A percentile compares a stretch with the other conserved stretches of the same genome.
phyloP scores from a whole-genome alignment of 2,797 vertebrate genomes.

The Spatula clypeata region DNA sequence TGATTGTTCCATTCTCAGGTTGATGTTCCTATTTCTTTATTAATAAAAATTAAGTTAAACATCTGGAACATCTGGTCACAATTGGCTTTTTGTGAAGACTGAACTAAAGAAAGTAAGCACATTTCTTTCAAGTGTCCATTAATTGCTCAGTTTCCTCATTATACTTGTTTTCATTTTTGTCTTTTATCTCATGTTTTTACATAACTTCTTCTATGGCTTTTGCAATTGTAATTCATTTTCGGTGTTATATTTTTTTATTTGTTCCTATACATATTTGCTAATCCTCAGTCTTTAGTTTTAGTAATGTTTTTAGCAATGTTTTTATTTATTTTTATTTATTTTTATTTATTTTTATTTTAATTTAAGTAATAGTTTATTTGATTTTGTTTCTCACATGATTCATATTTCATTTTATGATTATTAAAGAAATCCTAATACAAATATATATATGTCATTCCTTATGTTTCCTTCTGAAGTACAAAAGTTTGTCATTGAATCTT shows the following conservation, averaged over 20 bases:
- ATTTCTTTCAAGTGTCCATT: background rate
- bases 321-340: background rate
- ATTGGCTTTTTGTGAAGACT: background rate
- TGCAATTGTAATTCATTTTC: background rate
- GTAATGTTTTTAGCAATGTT: background rate
- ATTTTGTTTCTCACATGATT: background rate
- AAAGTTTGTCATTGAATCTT: background rate
- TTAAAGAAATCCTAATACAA: background rate
- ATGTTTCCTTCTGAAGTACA: background rate
- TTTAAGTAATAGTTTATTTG: background rate
- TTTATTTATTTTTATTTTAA: background rate
- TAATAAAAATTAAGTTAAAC: background rate
- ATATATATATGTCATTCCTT: background rate
- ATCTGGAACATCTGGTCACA: background rate
- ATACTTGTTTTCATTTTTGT: background rate
- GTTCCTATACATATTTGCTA: background rate
- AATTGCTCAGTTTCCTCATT: background rate
- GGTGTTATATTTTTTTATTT: background rate
- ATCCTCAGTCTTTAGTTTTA: background rate
- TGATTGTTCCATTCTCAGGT: background rate
- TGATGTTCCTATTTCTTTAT: background rate
- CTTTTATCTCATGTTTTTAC: background rate
- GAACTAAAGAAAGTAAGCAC: background rate
- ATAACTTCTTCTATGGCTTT: background rate
- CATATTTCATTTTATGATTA: background rate